Evolutionary conservation across 2,113 vertebrate genomes (phyloP).

Genomic region (Malurus elegans): DNA sequence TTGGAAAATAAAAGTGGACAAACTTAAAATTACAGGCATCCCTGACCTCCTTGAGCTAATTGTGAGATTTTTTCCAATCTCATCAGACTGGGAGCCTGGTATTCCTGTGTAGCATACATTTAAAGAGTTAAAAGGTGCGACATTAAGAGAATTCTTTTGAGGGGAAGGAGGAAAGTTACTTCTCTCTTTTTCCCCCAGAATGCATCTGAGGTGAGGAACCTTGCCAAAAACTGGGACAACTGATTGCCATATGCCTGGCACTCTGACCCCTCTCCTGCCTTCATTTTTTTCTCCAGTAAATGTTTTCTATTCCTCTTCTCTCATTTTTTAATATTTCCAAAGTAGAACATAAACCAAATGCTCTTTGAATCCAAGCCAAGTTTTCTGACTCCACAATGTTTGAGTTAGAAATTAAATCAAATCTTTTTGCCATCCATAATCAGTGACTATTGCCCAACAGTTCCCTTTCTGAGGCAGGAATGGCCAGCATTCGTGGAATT

Average conservation of each 20-base stretch:
- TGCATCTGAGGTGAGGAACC: background rate
- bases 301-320: slow-evolving; percentile 29
- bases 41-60: background rate
- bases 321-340: slow-evolving; percentile 39
- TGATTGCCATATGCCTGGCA: background rate
- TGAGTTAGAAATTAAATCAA: slow-evolving; percentile 25
- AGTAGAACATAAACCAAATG: slow-evolving; percentile 47
- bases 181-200: background rate
- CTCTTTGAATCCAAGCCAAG: slow-evolving; percentile 44
- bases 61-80: background rate
- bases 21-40: background rate
- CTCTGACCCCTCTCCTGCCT: background rate
- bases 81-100: background rate
- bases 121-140: background rate
- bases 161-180: background rate
- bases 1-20: background rate
- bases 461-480: background rate
- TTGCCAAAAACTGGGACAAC: background rate
- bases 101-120: background rate
- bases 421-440: slow-evolving; percentile 29
- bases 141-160: background rate
- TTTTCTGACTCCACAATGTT: slow-evolving; percentile 16
- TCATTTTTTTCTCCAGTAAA: background rate
- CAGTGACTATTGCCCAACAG: background rate
- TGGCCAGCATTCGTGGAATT: background rate